Evolutionary conservation across 2,888 invertebrate species (phyloP).

Genomic region (Tiliacea aurago): DNA sequence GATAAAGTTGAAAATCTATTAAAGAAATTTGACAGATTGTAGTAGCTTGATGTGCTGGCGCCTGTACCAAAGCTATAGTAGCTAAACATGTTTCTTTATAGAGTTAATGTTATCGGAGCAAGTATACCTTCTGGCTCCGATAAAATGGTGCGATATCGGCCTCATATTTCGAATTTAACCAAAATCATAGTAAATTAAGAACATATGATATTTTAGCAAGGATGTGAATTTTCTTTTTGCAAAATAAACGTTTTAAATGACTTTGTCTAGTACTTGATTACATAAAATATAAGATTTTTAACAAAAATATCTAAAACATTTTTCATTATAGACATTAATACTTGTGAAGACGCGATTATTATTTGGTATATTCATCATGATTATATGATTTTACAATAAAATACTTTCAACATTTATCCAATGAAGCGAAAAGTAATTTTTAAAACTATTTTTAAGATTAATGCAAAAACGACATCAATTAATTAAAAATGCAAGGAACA

Average conservation of each 20-base stretch:
- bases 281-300: slow-evolving; percentile 37
- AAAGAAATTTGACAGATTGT: too few species aligned
- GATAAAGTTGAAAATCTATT: too few species aligned
- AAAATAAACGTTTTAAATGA: slow-evolving; percentile 24
- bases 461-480: slow-evolving; percentile 38
- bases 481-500: slow-evolving; percentile 45
- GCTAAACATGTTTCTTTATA: not conserved
- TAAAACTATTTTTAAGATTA: slow-evolving; percentile 17
- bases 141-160: slow-evolving; percentile 18
- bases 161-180: slow-evolving; percentile 12
- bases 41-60: too few species aligned
- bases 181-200: slow-evolving; percentile 33
- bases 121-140: not conserved
- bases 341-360: slow-evolving; percentile 48
- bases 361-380: slow-evolving; percentile 60
- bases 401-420: slow-evolving; percentile 51
- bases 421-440: slow-evolving; percentile 50
- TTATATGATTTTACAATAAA: slow-evolving; percentile 48
- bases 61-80: not conserved
- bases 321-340: slow-evolving; percentile 46
- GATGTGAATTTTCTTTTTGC: slow-evolving; percentile 17
- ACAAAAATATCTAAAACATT: slow-evolving; percentile 47
- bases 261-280: slow-evolving; percentile 37
- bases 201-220: slow-evolving; percentile 19
- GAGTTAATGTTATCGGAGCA: not conserved